A percentile compares a stretch with the other conserved stretches of the same genome.
Evolutionary conservation across 2,797 vertebrate genomes (phyloP).

Genomic region (Rhabdophis nuchalis): DNA sequence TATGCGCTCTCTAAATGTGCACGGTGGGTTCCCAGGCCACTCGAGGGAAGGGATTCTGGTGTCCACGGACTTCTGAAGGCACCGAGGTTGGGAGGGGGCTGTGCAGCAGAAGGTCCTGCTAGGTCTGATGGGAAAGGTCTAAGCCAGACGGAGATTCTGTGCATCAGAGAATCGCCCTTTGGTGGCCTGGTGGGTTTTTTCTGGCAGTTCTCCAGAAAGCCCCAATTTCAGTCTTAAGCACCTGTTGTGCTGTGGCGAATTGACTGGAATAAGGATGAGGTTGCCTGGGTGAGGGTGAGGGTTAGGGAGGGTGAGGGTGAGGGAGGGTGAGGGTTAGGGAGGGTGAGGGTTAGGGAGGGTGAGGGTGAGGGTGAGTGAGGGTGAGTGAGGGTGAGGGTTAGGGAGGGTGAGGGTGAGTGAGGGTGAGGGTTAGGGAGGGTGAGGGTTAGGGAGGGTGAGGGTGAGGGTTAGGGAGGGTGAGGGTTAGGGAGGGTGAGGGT

Average conservation of each 20-base stretch:
- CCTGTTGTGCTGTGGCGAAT: background rate
- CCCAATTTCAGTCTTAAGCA: background rate
- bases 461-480: too few species aligned
- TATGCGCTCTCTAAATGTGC: background rate
- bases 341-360: too few species aligned
- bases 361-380: too few species aligned
- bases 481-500: too few species aligned
- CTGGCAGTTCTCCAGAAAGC: background rate
- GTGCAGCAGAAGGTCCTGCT: background rate
- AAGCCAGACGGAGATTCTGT: background rate
- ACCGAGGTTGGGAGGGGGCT: background rate
- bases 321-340: too few species aligned
- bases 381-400: too few species aligned
- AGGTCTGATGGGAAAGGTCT: background rate
- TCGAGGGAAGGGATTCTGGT: background rate
- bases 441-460: too few species aligned
- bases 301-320: too few species aligned
- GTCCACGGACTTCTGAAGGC: background rate
- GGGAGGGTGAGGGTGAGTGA: too few species aligned
- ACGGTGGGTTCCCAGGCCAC: background rate
- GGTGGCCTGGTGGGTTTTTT: background rate
- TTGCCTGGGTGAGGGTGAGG: too few species aligned
- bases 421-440: too few species aligned
- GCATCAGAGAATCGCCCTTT: background rate
- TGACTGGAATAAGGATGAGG: background rate